phyloP scores from a whole-genome alignment of 2,797 vertebrate species.

The Anomalospiza imberbis region DNA sequence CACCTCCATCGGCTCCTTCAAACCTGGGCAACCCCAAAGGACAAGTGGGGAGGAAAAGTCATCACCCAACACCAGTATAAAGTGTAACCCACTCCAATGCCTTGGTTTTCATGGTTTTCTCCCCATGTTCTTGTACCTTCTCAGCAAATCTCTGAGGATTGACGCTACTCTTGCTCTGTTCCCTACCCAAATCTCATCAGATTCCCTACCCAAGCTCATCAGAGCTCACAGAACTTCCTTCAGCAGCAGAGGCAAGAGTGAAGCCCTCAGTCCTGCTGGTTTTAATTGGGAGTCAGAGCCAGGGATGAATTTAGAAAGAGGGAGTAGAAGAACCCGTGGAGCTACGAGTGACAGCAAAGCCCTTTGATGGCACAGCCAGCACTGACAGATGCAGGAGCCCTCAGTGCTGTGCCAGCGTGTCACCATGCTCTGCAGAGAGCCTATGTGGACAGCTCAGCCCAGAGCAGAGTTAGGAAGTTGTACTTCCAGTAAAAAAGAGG shows the following conservation, averaged over 20 bases:
- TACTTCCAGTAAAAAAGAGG: neutral
- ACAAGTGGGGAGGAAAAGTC: rapidly evolving
- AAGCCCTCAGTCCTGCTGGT: neutral
- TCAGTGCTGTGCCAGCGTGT: neutral
- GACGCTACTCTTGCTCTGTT: neutral
- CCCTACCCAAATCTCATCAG: neutral
- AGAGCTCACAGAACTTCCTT: neutral
- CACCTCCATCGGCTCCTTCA: neutral
- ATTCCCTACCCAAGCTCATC: neutral
- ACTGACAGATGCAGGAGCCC: conserved; percentile 31
- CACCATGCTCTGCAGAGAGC: neutral
- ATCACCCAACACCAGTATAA: neutral
- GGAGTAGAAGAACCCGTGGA: neutral
- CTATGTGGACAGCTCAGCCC: neutral
- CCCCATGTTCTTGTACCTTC: neutral
- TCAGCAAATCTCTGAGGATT: neutral
- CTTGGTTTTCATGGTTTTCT: neutral
- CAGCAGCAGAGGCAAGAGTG: neutral
- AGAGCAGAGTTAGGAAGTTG: neutral
- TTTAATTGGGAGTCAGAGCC: neutral
- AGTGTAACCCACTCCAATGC: rapidly evolving
- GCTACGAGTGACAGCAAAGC: neutral
- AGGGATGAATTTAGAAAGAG: neutral
- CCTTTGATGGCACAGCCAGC: conserved; percentile 29
- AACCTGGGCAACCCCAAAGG: neutral